Evolutionary conservation across 1,140 invertebrate genomes (phyloP).

Genomic region (Gerris buenoi): DNA sequence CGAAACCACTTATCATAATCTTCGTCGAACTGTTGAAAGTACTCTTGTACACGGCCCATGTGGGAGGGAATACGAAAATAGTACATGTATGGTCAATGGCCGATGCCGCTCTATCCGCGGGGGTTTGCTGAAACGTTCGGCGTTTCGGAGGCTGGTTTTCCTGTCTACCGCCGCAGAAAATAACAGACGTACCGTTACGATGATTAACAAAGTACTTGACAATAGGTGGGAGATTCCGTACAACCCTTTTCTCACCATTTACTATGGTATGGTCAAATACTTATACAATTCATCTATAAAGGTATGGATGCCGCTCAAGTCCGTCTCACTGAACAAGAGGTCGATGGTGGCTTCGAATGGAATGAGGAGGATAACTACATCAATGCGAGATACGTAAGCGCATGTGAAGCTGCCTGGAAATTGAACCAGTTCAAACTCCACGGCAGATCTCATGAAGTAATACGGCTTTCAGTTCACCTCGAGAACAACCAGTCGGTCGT

Average conservation of each 20-base stretch:
- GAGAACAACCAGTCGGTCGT: too few relatives aligned
- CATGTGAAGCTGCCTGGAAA: too few relatives aligned
- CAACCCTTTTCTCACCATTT: conserved; percentile 24
- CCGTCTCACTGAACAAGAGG: too few relatives aligned
- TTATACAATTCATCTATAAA: not conserved
- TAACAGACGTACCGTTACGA: conserved; percentile 10
- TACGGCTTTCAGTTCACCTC: too few relatives aligned
- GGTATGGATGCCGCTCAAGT: not conserved
- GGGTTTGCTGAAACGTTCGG: conserved; percentile 26
- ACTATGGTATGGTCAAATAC: conserved; percentile 21
- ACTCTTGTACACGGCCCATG: conserved; percentile 38
- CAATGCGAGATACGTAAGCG: too few relatives aligned
- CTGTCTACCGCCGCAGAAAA: conserved; percentile 26
- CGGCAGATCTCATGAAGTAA: too few relatives aligned
- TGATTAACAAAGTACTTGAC: conserved; percentile 23
- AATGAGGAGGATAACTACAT: too few relatives aligned
- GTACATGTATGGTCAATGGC: conserved; percentile 34
- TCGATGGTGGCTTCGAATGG: too few relatives aligned
- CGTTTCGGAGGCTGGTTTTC: conserved; percentile 27
- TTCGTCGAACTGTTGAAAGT: conserved; percentile 32
- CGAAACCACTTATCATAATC: conserved; percentile 26
- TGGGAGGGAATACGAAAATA: conserved; percentile 30
- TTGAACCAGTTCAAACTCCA: too few relatives aligned
- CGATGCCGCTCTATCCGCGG: conserved; percentile 32
- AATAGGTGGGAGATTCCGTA: conserved; percentile 31